phyloP scores from a whole-genome alignment of 2,888 invertebrate species.

The Pteria penguin region DNA sequence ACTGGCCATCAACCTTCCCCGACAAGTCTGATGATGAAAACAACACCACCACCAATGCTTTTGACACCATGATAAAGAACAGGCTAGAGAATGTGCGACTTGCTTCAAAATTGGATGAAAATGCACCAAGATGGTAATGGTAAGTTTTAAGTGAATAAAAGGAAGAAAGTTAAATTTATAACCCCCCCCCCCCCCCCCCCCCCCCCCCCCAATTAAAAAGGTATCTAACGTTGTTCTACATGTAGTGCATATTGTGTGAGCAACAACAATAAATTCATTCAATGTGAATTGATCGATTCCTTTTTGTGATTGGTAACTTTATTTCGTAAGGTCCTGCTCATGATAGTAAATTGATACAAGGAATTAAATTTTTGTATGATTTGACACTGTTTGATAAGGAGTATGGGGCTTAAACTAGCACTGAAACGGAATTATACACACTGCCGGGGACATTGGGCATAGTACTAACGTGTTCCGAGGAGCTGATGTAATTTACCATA shows the following conservation, averaged over 20 bases:
- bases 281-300: neutral
- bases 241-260: neutral
- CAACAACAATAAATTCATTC: no score
- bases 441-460: no score
- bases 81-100: neutral
- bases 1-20: neutral
- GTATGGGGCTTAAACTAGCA: neutral
- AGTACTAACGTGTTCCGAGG: no score
- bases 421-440: no score
- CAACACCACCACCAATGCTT: neutral
- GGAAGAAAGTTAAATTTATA: neutral
- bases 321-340: neutral
- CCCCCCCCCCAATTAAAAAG: no score
- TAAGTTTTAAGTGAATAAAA: neutral
- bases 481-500: no score
- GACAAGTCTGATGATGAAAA: neutral
- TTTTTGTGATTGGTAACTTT: neutral
- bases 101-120: neutral
- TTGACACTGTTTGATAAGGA: neutral
- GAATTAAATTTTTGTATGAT: neutral
- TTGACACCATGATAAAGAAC: conserved; percentile 1
- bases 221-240: no score
- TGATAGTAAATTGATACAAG: neutral
- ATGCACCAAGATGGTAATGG: neutral
- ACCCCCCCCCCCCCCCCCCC: no score